Evolutionary conservation across 2,113 vertebrate genomes (phyloP), one percentile per base, ranked within the genome.

Genomic region (Aspiorhynchus laticeps): DNA sequence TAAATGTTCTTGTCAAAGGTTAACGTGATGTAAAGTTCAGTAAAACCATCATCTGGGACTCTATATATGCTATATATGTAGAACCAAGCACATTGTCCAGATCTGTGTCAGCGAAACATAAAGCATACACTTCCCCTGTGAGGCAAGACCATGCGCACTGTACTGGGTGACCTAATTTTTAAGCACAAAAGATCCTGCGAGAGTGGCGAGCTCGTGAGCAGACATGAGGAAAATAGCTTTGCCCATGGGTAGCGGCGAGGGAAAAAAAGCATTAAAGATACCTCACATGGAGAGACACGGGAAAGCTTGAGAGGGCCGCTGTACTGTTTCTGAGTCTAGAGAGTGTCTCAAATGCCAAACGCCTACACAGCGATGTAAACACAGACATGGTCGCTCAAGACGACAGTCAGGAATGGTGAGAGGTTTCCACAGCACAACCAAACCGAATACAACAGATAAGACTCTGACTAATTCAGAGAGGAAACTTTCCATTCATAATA

Each of bases 161-260:
- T 91, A 90, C 86, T 90, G 53, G 51, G 53, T 94, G 93, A 93
- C 94, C 93, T 91, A 83, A 91, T 93, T 94, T 84, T 93, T 85
- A 83, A 48, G 86, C 87, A 87, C 84, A 80, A 86, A 84, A 82
- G 86, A 88, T 86, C 87, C 86, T 48, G 80, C 53, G 86, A 80
- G 80, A 80, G 78, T 61, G 73, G 71, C 69, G 28, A 84, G 79
- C 87, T 88, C 17, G 48, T 81, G 81, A 80, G 78, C 51, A 87
- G 78, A 86, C 82, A 65, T 74, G 65, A 88, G 87, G 79, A 85
- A 82, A 63, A 80, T 59, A 26, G 71, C 81, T 87, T 75, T 78
- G 85, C 82, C 85, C 79, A 85, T 82, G 87, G 86, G 85, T 87
- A 82, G 80, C 9, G 59, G 82, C 56, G 75, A 59, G 63, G 33